Percentiles rank a stretch among this genome's conserved stretches.
These are phyloP conservation scores for Harlomillsia oculata DNA, from an alignment of 1,140 invertebrate species.

Conservation along the genomic window DNA sequence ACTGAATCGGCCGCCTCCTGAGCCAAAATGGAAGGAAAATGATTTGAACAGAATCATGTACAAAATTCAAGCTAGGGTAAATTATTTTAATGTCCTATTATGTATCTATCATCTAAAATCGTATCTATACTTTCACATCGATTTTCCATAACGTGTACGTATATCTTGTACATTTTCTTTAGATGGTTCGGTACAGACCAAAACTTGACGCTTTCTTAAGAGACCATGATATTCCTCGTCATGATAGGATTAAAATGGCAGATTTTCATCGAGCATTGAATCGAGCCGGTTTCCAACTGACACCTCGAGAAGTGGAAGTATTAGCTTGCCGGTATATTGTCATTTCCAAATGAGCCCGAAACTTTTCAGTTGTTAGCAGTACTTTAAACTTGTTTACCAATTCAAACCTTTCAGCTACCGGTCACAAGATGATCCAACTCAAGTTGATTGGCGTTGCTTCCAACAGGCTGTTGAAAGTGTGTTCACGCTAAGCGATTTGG, in stretches of 20 bases:
- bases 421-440: slow-evolving; percentile 26
- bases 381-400: background rate
- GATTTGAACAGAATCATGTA: slow-evolving; percentile 34
- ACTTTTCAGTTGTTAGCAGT: background rate
- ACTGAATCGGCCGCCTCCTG: slow-evolving; percentile 14
- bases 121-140: too few species aligned
- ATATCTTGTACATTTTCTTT: slow-evolving; percentile 2
- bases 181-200: slow-evolving; percentile 28
- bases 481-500: slow-evolving; percentile 50
- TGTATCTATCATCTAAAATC: too few species aligned
- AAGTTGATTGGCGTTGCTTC: slow-evolving; percentile 45
- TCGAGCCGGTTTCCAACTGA: slow-evolving; percentile 30
- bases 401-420: slow-evolving; percentile 22
- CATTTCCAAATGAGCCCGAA: background rate
- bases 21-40: slow-evolving; percentile 32
- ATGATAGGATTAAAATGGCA: slow-evolving; percentile 31
- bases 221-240: slow-evolving; percentile 28
- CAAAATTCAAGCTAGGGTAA: slow-evolving; percentile 32
- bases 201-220: slow-evolving; percentile 29
- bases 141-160: too few species aligned
- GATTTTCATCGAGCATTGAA: slow-evolving; percentile 34
- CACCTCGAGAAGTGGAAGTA: slow-evolving; percentile 33
- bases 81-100: background rate
- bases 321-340: slow-evolving; percentile 31
- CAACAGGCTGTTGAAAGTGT: slow-evolving; percentile 53